Conservation (phyloP, 2,888 invertebrate genomes). For the Ochlodes sylvanus region DNA sequence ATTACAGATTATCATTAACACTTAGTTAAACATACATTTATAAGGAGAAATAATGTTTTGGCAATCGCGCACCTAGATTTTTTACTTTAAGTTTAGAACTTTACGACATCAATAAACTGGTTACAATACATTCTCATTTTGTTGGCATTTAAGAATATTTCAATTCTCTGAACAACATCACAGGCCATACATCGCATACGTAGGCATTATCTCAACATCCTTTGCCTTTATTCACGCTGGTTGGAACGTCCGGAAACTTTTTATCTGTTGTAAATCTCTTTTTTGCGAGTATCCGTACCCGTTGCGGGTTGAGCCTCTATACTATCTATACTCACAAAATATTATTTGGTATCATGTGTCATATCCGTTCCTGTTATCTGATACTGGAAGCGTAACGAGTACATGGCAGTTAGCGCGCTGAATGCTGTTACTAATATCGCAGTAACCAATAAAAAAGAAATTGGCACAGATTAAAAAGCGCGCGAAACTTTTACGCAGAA, state of each 20-base stretch:
- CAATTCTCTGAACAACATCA: slow-evolving; percentile 25
- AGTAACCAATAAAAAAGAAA: slow-evolving; percentile 32
- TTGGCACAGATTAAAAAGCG: slow-evolving; percentile 34
- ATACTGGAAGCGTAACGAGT: slow-evolving; percentile 37
- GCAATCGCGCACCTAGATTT: too few species aligned
- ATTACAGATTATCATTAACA: too few species aligned
- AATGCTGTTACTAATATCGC: slow-evolving; percentile 36
- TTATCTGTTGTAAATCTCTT: slow-evolving; percentile 56
- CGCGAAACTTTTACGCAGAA: slow-evolving; percentile 21
- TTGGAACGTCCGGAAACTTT: slow-evolving; percentile 53
- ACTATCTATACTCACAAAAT: slow-evolving; percentile 40
- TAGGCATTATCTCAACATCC: slow-evolving; percentile 35
- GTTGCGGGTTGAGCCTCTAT: slow-evolving; percentile 42
- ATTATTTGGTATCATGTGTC: slow-evolving; percentile 54
- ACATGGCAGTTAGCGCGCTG: slow-evolving; percentile 36
- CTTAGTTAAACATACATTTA: too few species aligned
- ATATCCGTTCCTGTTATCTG: slow-evolving; percentile 58
- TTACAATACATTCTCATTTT: neutral
- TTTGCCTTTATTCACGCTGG: slow-evolving; percentile 29
- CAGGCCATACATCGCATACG: slow-evolving; percentile 27
- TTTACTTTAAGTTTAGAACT: too few species aligned
- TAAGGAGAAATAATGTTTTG: too few species aligned
- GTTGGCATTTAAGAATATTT: slow-evolving; percentile 12
- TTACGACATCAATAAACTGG: neutral
- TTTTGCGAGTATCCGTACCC: slow-evolving; percentile 59